Evolutionary conservation across 2,888 invertebrate species (phyloP).

Genomic region (Cacoxenus indagator): DNA sequence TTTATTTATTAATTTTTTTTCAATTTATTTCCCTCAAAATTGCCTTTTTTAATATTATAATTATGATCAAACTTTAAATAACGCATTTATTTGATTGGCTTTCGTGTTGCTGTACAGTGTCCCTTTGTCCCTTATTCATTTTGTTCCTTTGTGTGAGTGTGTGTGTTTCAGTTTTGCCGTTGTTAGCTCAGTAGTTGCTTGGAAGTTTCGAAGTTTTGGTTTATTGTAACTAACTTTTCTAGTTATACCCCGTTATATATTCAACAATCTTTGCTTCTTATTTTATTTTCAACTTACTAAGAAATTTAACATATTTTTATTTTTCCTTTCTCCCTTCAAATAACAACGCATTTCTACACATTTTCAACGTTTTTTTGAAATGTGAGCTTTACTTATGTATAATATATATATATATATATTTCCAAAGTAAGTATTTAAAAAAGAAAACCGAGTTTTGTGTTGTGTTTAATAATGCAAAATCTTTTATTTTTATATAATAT

Average conservation of each 20-base stretch:
- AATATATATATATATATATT: slow-evolving; percentile 39
- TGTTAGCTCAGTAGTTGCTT: slow-evolving; percentile 57
- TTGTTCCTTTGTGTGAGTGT: slow-evolving; percentile 12
- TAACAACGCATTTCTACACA: slow-evolving; percentile 20
- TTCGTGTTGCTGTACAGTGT: neutral
- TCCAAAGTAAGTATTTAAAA: slow-evolving; percentile 10
- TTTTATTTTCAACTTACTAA: slow-evolving; percentile 28
- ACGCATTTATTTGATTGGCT: slow-evolving; percentile 11
- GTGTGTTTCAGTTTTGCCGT: slow-evolving; percentile 25
- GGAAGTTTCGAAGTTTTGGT: slow-evolving; percentile 49
- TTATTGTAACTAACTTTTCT: slow-evolving; percentile 37
- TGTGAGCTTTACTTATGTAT: slow-evolving; percentile 6
- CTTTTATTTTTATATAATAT: slow-evolving; percentile 44
- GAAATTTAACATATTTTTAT: slow-evolving; percentile 18
- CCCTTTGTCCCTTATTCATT: neutral
- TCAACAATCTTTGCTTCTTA: slow-evolving; percentile 53
- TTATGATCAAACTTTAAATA: slow-evolving; percentile 5
- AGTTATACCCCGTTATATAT: slow-evolving; percentile 50
- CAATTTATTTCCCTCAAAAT: neutral
- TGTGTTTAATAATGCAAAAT: slow-evolving; percentile 47
- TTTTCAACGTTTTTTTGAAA: slow-evolving; percentile 7
- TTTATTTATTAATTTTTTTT: neutral
- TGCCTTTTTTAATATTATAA: slow-evolving; percentile 6
- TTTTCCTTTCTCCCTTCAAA: slow-evolving; percentile 13
- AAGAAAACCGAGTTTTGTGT: slow-evolving; percentile 13